These are phyloP conservation scores for Exaiptasia diaphana DNA, from an alignment of 64 coral and sea anemone species.

Conservation along the genomic window DNA sequence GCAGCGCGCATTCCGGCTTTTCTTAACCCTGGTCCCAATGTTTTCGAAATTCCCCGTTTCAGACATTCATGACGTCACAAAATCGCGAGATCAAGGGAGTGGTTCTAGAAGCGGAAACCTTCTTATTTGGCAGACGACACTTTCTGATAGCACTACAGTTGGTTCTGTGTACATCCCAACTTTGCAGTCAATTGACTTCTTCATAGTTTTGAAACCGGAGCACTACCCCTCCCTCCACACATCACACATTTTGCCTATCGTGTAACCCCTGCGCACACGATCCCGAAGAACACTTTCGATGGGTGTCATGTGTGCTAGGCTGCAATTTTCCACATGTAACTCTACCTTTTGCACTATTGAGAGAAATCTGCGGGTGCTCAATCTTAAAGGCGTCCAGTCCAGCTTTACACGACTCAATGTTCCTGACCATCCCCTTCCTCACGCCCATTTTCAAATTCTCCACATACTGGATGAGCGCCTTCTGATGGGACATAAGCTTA, in stretches of 20 bases:
- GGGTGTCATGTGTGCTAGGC: background rate
- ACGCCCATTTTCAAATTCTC: constrained; percentile 76
- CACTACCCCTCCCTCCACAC: background rate
- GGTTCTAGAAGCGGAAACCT: too few species aligned
- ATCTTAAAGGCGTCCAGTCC: constrained; percentile 33
- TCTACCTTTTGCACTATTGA: constrained; percentile 55
- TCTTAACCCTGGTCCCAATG: too few species aligned
- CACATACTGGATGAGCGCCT: constrained; percentile 52
- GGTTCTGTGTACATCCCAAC: too few species aligned
- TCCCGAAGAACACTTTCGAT: background rate
- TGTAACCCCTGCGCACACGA: background rate
- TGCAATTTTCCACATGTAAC: background rate
- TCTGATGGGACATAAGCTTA: background rate
- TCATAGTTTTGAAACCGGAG: background rate
- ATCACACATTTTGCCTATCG: background rate
- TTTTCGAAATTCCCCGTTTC: too few species aligned
- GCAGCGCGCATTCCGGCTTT: too few species aligned
- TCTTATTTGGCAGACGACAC: too few species aligned
- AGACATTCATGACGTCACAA: too few species aligned
- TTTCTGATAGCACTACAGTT: background rate
- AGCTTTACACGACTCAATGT: constrained; percentile 41
- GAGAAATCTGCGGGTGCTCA: constrained; percentile 1
- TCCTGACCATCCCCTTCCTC: constrained; percentile 62
- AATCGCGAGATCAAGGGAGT: too few species aligned
- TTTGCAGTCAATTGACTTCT: background rate